Percentiles rank a stretch among this genome's conserved stretches.
Evolutionary conservation across 1,140 invertebrate genomes (phyloP).

Genomic region (Lithobius niger): DNA sequence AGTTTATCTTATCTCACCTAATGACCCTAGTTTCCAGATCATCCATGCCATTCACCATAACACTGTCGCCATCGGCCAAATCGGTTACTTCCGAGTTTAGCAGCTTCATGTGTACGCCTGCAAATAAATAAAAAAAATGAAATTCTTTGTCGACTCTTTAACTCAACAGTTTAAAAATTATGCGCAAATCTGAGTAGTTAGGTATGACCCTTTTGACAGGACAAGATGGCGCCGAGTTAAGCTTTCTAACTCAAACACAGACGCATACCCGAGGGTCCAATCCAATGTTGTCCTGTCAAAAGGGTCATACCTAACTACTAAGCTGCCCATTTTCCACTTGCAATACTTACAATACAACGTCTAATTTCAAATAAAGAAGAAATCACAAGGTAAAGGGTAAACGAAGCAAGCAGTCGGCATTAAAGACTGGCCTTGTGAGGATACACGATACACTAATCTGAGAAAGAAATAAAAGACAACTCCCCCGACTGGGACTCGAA

Average conservation of each 20-base stretch:
- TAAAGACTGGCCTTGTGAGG: no score
- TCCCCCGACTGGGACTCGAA: no score
- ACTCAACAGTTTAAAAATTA: not conserved
- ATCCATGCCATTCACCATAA: not conserved
- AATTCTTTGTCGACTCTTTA: not conserved
- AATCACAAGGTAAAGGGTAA: no score
- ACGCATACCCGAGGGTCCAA: not conserved
- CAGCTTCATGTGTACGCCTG: not conserved
- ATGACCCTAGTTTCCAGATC: constrained; percentile 6
- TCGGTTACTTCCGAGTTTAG: not conserved
- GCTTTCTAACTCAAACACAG: not conserved
- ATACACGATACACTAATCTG: no score
- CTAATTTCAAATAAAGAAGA: no score
- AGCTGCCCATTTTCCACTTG: no score
- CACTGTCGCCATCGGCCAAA: not conserved
- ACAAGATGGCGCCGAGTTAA: not conserved
- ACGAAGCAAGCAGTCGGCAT: no score
- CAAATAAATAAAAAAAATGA: not conserved
- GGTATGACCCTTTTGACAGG: not conserved
- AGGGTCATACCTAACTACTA: no score
- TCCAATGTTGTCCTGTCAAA: not conserved
- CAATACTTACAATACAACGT: no score
- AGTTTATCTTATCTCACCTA: not conserved
- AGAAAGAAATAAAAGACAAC: no score
- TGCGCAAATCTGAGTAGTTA: not conserved